Evolutionary conservation across 2,113 vertebrate genomes (phyloP), one percentile per base, ranked within the genome.

Genomic region (Aplodontia rufa): DNA sequence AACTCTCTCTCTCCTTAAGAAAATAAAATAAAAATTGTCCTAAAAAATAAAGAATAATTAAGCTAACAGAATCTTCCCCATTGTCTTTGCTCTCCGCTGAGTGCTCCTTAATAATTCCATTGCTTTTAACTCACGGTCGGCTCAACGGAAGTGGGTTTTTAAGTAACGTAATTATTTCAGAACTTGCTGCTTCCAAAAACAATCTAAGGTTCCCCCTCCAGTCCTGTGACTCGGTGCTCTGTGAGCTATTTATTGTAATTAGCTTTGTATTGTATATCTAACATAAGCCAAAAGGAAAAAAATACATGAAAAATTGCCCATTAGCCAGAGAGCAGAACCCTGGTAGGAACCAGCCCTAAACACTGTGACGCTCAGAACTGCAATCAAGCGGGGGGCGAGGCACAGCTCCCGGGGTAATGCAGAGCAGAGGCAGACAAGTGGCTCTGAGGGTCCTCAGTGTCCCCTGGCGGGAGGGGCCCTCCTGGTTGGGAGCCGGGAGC

Each of bases 121-220:
- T 82, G 89, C 91, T 97, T 74, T 89, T 69, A 91, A 81, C 81
- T 91, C 92, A 92, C 66, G 66, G 62, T 94, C 83, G 37, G 82
- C 69, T 64, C 85, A 71, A 81, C 8, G 20, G 82, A 97, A 97
- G 93, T 86, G 72, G 84, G 40, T 49, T 97, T 96, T 95, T 93
- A 96, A 79, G 82, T 96, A 96, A 96, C 93, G 86, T 64, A 60
- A 96, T 97, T 95, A 97, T 95, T 94, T 93, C 58, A 93, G 93
- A 96, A 80, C 74, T 95, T 62, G 82, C 40, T 94, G 78, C 93
- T 95, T 97, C 90, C 94, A 87, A 87, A 94, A 93, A 92, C 82
- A 89, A 96, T 80, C 78, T 86, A 28, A 95, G 51, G 10, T 53
- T 32, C 62, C 74, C 88, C n/a, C 45, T 83, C 90, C n/a, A 91